Evolutionary conservation across 2,888 invertebrate species (phyloP), one percentile per base, ranked within the genome.

Genomic region (Alcis repandata): DNA sequence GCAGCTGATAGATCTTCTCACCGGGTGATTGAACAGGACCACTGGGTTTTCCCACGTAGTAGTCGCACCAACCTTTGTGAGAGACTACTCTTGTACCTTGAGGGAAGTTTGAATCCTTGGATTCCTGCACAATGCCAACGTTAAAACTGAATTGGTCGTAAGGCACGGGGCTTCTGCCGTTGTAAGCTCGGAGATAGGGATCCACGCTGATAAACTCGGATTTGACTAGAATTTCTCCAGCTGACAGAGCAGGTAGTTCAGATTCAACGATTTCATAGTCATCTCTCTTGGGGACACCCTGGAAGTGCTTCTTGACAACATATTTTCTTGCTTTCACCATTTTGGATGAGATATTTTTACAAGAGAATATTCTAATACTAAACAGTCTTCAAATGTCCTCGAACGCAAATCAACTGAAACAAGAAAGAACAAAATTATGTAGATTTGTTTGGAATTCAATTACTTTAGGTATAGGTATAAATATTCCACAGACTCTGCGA

Each of bases 201-300:
- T 86, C 85, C 4, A 86, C 84, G 63, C 85, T 84, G 36, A 85
- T 76, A 76, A 80, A 85, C 65, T 83, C 85, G 0, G 80, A 60
- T 70, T 85, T 84, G 1, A 84, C 74, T 2, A 85, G 71, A 19
- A 85, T 67, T 33, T 86, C 95, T 83, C 94, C 95, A 80, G 94
- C 89, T 72, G 94, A 86, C 0, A 96, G 71, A 11, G 92, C 78
- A 7, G 94, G 94, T 20, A 96, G 78, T 54, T 95, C 94, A 74
- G 95, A 94, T 76, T 95, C 95, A 0, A 94, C 91, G 4, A 96
- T 70, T 70, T 94, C 86, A 17, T 95, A 91, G 82, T 96, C 95
- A 0, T 90, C 83, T 40, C 83, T 77, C 75, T 94, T 94, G 0
- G 95, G 95, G 36, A 90, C 80, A 0, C 95, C 95, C 22, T 93